A percentile compares a stretch with the other conserved stretches of the same genome.
phyloP scores from a whole-genome alignment of 2,888 invertebrate genomes.

The Chrysolina haemoptera region DNA sequence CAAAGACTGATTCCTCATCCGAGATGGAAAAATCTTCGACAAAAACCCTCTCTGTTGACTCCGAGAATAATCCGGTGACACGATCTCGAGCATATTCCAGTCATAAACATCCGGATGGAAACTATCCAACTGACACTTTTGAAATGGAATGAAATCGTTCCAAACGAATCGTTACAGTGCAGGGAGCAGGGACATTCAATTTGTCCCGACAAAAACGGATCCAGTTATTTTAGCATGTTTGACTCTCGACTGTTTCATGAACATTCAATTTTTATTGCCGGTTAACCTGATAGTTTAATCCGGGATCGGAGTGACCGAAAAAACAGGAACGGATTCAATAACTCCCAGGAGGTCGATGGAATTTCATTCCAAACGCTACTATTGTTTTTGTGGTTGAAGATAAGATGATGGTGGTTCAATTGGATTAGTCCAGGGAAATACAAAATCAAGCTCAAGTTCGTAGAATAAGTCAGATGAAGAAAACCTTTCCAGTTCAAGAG shows the following conservation, averaged over 20 bases:
- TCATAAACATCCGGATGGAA: not conserved
- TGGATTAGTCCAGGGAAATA: too few species aligned
- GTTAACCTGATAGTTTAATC: constrained; percentile 24
- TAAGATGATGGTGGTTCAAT: not conserved
- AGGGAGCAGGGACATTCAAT: constrained; percentile 5
- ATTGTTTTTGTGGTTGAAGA: not conserved
- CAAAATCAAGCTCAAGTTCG: too few species aligned
- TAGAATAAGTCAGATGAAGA: too few species aligned
- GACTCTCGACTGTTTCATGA: not conserved
- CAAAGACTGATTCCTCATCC: too few species aligned
- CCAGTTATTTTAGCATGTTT: not conserved
- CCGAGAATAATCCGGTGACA: not conserved
- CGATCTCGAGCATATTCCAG: not conserved
- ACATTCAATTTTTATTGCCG: constrained; percentile 7
- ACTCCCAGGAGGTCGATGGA: not conserved
- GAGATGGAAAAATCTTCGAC: too few species aligned
- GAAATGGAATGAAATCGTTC: not conserved
- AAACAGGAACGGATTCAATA: not conserved
- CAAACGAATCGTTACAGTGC: not conserved
- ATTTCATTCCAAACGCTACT: not conserved
- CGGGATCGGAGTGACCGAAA: not conserved
- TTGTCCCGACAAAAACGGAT: not conserved
- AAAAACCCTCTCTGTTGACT: not conserved
- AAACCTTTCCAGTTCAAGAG: too few species aligned
- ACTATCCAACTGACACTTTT: not conserved